phyloP scores from a whole-genome alignment of 2,888 invertebrate species.

The Synergus umbraculus region DNA sequence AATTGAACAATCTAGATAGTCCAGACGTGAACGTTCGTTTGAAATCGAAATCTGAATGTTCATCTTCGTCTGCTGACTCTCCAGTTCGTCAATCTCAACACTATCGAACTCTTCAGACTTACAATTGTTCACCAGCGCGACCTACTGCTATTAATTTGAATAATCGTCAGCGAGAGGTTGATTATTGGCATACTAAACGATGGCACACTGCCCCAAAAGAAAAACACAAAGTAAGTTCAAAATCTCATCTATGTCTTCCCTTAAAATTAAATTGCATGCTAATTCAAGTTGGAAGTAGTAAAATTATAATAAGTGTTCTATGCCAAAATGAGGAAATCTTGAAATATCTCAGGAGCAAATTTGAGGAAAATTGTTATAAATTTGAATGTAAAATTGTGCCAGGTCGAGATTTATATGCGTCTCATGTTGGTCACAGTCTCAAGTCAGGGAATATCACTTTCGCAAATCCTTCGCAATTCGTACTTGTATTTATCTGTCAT shows the following conservation, averaged over 20 bases:
- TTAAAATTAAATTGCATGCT: neutral
- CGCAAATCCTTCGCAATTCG: conserved; percentile 1
- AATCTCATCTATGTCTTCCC: neutral
- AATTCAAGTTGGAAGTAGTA: neutral
- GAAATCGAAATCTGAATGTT: conserved; percentile 66
- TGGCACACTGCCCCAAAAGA: conserved; percentile 82
- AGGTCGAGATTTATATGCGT: neutral
- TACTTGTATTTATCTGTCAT: conserved; percentile 51
- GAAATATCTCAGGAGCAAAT: neutral
- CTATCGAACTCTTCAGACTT: conserved; percentile 72
- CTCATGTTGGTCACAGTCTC: neutral
- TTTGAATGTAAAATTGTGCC: neutral
- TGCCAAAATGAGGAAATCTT: neutral
- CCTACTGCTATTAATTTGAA: conserved; percentile 69
- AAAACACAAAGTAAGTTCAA: conserved; percentile 79
- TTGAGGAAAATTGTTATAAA: neutral
- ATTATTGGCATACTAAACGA: conserved; percentile 79
- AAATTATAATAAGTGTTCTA: no score
- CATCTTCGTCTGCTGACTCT: conserved; percentile 68
- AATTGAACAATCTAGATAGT: conserved; percentile 55
- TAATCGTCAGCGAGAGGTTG: conserved; percentile 72
- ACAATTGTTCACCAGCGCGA: conserved; percentile 66
- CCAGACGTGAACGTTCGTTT: conserved; percentile 61
- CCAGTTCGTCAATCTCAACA: conserved; percentile 70
- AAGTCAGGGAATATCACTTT: neutral